These are phyloP conservation scores for cat (Felis catus) DNA, from an alignment of 2,113 vertebrate species.

Conservation along the genomic window F.catus_Fca126_mat1.0 CM031421.1:76186001-76186500, in stretches of 20 bases:
- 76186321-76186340: rapidly evolving
- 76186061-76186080: conserved; percentile 7
- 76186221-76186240: not conserved
- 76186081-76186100: not conserved
- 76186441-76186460: not conserved
- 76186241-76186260: not conserved
- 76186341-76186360: rapidly evolving
- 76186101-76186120: not conserved
- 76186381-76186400: not conserved
- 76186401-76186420: not conserved
- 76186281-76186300: not conserved
- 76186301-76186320: rapidly evolving
- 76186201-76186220: not conserved
- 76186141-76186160: not conserved
- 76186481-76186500: not conserved
- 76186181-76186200: not conserved
- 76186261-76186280: not conserved
- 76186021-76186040: not conserved
- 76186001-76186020: not conserved
- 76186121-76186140: not conserved
- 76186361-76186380: not conserved
- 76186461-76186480: not conserved
- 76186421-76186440: not conserved
- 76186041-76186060: not conserved
- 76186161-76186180: not conserved